These are phyloP conservation scores for Melanocharis versteri DNA, from an alignment of 2,113 vertebrate genomes.

Conservation along the genomic window DNA sequence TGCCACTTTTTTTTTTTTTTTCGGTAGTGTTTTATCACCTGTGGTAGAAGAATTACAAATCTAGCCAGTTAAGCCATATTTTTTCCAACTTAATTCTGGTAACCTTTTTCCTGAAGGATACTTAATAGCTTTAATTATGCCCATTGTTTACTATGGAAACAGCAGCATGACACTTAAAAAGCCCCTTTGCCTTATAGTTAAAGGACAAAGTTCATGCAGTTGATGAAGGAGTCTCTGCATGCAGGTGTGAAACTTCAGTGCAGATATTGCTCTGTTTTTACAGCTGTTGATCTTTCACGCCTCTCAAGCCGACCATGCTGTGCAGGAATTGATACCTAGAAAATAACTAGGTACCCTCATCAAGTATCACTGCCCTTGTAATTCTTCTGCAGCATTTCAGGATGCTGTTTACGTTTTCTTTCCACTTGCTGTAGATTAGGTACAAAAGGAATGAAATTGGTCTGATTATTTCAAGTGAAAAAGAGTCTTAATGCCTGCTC, in stretches of 20 bases:
- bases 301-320: not conserved
- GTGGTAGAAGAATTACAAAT: not conserved
- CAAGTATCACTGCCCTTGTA: not conserved
- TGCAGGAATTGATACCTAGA: not conserved
- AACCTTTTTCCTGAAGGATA: not conserved
- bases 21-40: constrained; percentile 20
- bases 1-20: not conserved
- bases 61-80: not conserved
- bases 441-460: not conserved
- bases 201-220: constrained; percentile 29
- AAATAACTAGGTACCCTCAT: constrained; percentile 24
- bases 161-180: constrained; percentile 37
- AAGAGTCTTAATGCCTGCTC: not conserved
- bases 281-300: constrained; percentile 58
- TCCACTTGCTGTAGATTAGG: not conserved
- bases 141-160: constrained; percentile 61
- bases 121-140: constrained; percentile 49
- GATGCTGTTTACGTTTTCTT: not conserved
- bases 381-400: constrained; percentile 1
- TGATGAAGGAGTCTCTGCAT: not conserved
- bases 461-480: not conserved
- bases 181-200: not conserved
- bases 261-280: constrained; percentile 39
- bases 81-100: not conserved
- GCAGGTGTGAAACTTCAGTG: constrained; percentile 37